These are phyloP conservation scores for Chromobotia macracanthus DNA, from an alignment of 2,797 vertebrate genomes.

Conservation along the genomic window DNA sequence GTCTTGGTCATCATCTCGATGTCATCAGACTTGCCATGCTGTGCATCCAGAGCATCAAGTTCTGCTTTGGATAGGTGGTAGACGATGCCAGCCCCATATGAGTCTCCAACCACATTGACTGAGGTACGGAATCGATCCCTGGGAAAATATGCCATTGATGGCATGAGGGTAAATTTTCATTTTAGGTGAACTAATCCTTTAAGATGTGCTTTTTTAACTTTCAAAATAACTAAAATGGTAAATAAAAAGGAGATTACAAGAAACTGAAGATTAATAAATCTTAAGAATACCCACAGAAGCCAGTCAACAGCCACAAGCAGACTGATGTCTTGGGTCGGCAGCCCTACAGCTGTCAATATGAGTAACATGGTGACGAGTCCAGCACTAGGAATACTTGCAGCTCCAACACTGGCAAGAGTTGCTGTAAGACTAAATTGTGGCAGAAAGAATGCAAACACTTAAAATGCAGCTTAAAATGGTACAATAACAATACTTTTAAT, in stretches of 20 bases:
- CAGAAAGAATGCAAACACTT: constrained; percentile 21
- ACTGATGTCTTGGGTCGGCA: constrained; percentile 90
- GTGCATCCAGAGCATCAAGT: constrained; percentile 89
- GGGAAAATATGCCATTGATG: too few species aligned
- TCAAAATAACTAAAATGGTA: too few species aligned
- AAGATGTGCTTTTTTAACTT: too few species aligned
- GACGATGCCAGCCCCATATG: constrained; percentile 96
- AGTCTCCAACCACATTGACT: constrained; percentile 97
- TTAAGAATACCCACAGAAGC: constrained; percentile 83
- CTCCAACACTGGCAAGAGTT: constrained; percentile 87
- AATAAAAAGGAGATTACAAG: too few species aligned
- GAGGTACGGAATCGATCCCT: constrained; percentile 99
- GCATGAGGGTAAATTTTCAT: too few species aligned
- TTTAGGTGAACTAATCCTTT: too few species aligned
- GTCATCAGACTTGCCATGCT: constrained; percentile 86
- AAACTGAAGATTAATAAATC: too few species aligned
- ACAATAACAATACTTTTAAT: too few species aligned
- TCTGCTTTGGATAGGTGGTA: constrained; percentile 96
- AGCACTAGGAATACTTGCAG: constrained; percentile 89
- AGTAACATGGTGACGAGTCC: constrained; percentile 91
- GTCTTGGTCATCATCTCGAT: constrained; percentile 97
- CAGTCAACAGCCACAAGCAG: constrained; percentile 89
- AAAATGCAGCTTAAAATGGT: too few species aligned
- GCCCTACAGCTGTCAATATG: constrained; percentile 87
- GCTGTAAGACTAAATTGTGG: constrained; percentile 78